These are phyloP conservation scores for Macroramphosus scolopax DNA, from an alignment of 2,797 vertebrate species.

Conservation along the genomic window DNA sequence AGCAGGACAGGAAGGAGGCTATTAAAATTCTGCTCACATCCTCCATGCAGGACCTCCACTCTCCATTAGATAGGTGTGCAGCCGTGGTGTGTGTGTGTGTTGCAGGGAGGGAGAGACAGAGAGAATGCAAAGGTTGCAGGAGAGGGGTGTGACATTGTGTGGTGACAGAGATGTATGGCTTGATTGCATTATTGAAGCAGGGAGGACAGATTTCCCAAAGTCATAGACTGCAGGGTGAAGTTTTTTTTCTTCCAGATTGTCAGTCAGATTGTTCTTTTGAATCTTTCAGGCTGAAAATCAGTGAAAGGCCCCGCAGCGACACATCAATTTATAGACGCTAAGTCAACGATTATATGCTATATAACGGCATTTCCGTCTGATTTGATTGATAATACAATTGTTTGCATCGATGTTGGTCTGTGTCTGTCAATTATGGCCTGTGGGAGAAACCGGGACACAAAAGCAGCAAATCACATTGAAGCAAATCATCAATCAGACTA, in stretches of 20 bases:
- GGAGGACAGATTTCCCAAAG: conserved; percentile 67
- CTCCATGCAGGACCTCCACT: conserved; percentile 74
- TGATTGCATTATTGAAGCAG: conserved; percentile 69
- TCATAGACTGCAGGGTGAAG: conserved; percentile 52
- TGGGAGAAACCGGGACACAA: too few species aligned
- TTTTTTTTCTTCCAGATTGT: conserved; percentile 19
- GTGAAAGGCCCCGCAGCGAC: not conserved
- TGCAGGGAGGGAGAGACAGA: not conserved
- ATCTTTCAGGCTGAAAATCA: conserved; percentile 1
- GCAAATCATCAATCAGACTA: conserved; percentile 28
- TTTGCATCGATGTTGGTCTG: conserved; percentile 19
- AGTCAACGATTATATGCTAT: not conserved
- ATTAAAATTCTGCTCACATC: conserved; percentile 81
- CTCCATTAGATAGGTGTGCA: conserved; percentile 69
- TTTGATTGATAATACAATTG: conserved; percentile 9
- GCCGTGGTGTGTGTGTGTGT: conserved; percentile 36
- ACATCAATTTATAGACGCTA: not conserved
- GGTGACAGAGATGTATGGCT: conserved; percentile 75
- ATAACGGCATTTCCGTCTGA: conserved; percentile 6
- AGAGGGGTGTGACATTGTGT: conserved; percentile 64
- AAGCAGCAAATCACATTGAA: conserved; percentile 31
- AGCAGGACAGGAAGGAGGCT: conserved; percentile 66
- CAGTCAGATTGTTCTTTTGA: too few species aligned
- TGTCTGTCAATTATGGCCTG: conserved; percentile 14
- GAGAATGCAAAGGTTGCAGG: conserved; percentile 54